Percentiles rank a stretch among this genome's conserved stretches.
phyloP scores from a whole-genome alignment of 2,888 invertebrate species.

The Hyles lineata region DNA sequence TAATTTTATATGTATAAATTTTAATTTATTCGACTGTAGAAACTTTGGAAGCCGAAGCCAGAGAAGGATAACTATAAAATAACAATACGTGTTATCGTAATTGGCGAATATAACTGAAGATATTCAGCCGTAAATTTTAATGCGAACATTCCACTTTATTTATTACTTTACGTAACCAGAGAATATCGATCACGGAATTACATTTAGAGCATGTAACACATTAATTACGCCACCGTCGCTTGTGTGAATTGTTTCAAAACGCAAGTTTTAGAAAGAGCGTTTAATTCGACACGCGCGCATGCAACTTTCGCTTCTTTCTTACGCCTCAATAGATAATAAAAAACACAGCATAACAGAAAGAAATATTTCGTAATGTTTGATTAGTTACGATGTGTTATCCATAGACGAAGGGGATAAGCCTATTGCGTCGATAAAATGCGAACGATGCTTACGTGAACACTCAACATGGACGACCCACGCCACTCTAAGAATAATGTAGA shows the following conservation, averaged over 20 bases:
- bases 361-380: conserved; percentile 46
- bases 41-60: background rate
- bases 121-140: conserved; percentile 28
- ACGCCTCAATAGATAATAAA: conserved; percentile 55
- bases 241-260: conserved; percentile 50
- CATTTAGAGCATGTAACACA: conserved; percentile 43
- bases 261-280: conserved; percentile 56
- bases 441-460: conserved; percentile 32
- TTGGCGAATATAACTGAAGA: background rate
- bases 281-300: conserved; percentile 54
- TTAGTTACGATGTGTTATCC: conserved; percentile 39
- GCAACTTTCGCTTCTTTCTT: conserved; percentile 70
- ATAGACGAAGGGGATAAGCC: conserved; percentile 40
- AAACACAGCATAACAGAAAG: conserved; percentile 46
- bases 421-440: conserved; percentile 55
- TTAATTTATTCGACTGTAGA: background rate
- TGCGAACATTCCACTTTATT: conserved; percentile 27
- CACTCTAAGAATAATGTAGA: conserved; percentile 69
- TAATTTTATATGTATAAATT: background rate
- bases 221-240: conserved; percentile 47
- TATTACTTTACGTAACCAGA: conserved; percentile 47
- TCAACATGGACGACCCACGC: conserved; percentile 58
- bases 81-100: conserved; percentile 14
- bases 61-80: conserved; percentile 13
- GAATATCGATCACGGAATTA: conserved; percentile 45